A percentile compares a stretch with the other conserved stretches of the same genome.
Conservation (phyloP, 2,888 invertebrate genomes). For the Coelinius sp. region DNA sequence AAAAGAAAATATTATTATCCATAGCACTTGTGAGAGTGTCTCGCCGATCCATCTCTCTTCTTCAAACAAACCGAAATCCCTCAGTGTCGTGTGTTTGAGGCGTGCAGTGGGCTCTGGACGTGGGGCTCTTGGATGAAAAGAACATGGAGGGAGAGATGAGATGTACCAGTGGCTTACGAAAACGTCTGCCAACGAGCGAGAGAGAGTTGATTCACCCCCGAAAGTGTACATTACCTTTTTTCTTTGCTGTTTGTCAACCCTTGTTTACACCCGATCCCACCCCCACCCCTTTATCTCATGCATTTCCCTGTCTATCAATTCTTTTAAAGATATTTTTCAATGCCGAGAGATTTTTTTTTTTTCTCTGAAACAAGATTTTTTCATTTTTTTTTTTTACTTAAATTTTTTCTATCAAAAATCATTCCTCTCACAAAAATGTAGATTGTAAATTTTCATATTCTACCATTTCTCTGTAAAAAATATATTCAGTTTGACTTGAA, state of each 20-base stretch:
- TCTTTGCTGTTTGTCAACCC: constrained; percentile 59
- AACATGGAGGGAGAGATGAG: constrained; percentile 13
- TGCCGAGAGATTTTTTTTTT: neutral
- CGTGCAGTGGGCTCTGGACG: constrained; percentile 16
- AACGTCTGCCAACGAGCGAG: constrained; percentile 23
- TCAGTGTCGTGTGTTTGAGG: constrained; percentile 31
- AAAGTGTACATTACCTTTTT: constrained; percentile 33
- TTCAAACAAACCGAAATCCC: constrained; percentile 48
- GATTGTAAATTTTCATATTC: neutral
- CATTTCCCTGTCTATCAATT: constrained; percentile 12
- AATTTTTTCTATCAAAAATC: too few relatives aligned
- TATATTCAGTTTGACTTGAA: neutral
- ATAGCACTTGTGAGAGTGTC: constrained; percentile 34
- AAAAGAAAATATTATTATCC: constrained; percentile 32
- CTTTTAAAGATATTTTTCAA: constrained; percentile 21
- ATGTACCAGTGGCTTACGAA: constrained; percentile 31
- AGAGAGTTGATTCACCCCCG: constrained; percentile 38
- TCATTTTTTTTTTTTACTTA: too few relatives aligned
- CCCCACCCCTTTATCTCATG: neutral
- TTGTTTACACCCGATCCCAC: constrained; percentile 54
- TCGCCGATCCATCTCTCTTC: constrained; percentile 44
- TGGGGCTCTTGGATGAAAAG: constrained; percentile 27
- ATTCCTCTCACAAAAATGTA: too few relatives aligned
- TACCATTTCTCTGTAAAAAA: neutral
- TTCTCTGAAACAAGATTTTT: too few relatives aligned